Evolutionary conservation across 2,797 vertebrate species (phyloP), one percentile per base, ranked within the genome.

Genomic region (Chromis chromis): DNA sequence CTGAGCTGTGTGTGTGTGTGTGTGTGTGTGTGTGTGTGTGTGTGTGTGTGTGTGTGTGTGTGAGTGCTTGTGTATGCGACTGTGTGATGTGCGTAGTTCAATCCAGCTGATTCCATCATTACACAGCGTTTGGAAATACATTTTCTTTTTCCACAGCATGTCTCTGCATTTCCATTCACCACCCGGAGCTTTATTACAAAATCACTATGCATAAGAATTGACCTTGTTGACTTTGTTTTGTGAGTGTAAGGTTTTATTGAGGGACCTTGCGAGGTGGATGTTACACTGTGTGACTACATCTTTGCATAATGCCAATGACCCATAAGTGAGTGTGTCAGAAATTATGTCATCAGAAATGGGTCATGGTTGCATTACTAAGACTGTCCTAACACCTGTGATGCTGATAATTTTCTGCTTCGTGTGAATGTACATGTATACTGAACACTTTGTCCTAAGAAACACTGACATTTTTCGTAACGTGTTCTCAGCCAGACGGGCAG

Each of bases 291-390:
- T 90, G 88, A 91, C 86, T 69, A 4, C 71, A 78, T 72, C 62
- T 62, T 60, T 78, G 65, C 76, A 40, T 82, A 82, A 85, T 71
- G 71, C 19, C 8, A 25, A 61, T 87, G 83, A 88, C 79, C 74
- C 36, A 59, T 77, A 19, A 44, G 61, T 39, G 65, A 69, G 53
- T 71, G 54, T 68, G 44, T 55, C 88, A 91, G 42, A 76, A 65
- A 65, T 84, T 62, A 89, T 79, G 87, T 89, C 86, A 92, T 78
- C 77, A 71, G 53, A 65, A 67, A 57, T 46, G 28, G 22, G 33
- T 79, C 60, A 73, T 50, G 19, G 22, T 55, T 2, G 10, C 53
- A 62, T 88, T 40, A 70, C 44, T 66, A 54, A 71, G 39, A 25
- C 33, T 14, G 13, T 21, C 11, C 33, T 46, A 50, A 70, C 65